A percentile compares a stretch with the other conserved stretches of the same genome.
Evolutionary conservation across 1,140 invertebrate genomes (phyloP).

Genomic region (Drosophila persimilis): DNA sequence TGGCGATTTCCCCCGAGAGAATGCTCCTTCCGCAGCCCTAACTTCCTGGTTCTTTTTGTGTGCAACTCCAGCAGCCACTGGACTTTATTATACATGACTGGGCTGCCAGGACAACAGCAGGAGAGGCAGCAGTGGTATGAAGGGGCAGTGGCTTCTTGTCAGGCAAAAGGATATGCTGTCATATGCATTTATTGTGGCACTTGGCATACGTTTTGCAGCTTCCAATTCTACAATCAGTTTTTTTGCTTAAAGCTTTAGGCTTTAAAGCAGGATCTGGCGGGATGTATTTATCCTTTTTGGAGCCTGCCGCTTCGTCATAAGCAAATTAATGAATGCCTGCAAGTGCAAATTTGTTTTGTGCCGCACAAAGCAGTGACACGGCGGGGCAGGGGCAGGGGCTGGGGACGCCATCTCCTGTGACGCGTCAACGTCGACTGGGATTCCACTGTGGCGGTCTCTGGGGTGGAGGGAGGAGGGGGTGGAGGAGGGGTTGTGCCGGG

Average conservation of each 20-base stretch:
- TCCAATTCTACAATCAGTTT: constrained; percentile 26
- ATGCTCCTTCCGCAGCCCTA: not conserved
- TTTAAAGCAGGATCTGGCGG: not conserved
- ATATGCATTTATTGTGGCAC: constrained; percentile 63
- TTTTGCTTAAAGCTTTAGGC: constrained; percentile 27
- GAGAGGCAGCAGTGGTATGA: no score
- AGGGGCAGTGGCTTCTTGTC: constrained; percentile 61
- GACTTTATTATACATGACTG: constrained; percentile 40
- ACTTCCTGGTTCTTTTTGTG: not conserved
- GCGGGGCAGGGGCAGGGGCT: not conserved
- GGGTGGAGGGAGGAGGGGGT: not conserved
- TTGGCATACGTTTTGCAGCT: constrained; percentile 48
- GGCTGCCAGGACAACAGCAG: constrained; percentile 5
- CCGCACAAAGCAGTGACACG: constrained; percentile 29
- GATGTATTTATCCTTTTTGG: constrained; percentile 5
- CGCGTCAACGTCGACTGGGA: constrained; percentile 17
- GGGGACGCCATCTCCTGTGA: constrained; percentile 11
- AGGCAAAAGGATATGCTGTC: constrained; percentile 71
- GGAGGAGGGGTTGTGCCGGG: constrained; percentile 7
- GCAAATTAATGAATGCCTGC: constrained; percentile 76
- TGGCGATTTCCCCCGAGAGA: constrained; percentile 9
- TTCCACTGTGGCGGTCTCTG: not conserved
- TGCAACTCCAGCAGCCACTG: constrained; percentile 32
- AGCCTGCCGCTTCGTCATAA: constrained; percentile 38
- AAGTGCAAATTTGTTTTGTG: constrained; percentile 76